Evolutionary conservation across 2,888 invertebrate genomes (phyloP), one percentile per base, ranked within the genome.

Genomic region (Brenthis hecate): DNA sequence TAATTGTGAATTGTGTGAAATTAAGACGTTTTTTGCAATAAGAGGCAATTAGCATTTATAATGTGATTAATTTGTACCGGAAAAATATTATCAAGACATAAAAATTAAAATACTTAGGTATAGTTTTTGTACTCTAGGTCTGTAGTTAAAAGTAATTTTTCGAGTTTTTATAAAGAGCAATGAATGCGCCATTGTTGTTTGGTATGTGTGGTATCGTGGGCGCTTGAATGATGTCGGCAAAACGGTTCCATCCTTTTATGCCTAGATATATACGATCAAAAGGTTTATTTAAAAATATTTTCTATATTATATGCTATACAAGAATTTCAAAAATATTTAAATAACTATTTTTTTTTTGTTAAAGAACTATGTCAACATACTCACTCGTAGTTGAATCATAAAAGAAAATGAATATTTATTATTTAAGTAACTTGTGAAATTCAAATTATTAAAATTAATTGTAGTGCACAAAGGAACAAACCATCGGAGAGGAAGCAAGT

Each of bases 171-270:
- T 65, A 48, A 70, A 65, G 62, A 69, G 64, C 62, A 69, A 67
- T 69, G 62, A 69, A 67, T 69, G 62, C 58, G 56, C 73, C 69
- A 73, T 69, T 76, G 76, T 78, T 56, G 47, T 78, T 75, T 69
- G 74, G 76, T 76, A 78, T 78, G 78, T 77, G 72, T 71, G 70
- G 62, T 62, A 62, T 75, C 79, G 91, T 91, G 88, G 91, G 89
- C 87, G 90, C 81, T 82, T 82, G 84, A 88, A 88, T 86, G 81
- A 65, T 56, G 69, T 54, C 80, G 57, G 56, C 68, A 55, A 65
- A 65, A 56, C 47, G 58, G 67, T 68, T 66, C 69, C 56, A 66
- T 72, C 73, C 67, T 56, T 55, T 66, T 66, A 47, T 28, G 19
- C 36, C 50, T 32, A 60, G 16, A 56, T 13, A 48, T 36, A 43